Percentiles rank a stretch among this genome's conserved stretches.
These are phyloP conservation scores for Phenacoccus solenopsis DNA, from an alignment of 1,140 invertebrate species.

Conservation along the genomic window DNA sequence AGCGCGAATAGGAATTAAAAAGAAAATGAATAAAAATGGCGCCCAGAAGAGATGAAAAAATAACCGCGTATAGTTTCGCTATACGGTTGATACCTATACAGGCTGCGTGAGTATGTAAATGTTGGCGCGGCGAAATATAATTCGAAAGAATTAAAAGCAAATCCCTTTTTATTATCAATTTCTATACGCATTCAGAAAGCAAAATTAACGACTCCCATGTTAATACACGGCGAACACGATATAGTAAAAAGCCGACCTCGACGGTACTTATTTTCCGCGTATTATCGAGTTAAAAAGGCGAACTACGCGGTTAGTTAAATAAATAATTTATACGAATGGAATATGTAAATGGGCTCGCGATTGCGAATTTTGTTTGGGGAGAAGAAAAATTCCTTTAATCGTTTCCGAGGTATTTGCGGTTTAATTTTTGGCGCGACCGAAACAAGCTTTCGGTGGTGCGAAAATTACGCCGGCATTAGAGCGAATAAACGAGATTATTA, in stretches of 20 bases:
- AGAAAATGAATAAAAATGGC: background rate
- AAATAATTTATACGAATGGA: background rate
- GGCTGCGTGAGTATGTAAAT: background rate
- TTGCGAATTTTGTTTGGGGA: no score
- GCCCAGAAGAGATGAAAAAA: background rate
- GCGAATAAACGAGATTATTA: background rate
- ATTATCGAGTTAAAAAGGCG: background rate
- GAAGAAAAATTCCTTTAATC: no score
- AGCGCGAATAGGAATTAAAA: background rate
- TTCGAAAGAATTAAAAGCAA: background rate
- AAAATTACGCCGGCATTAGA: background rate
- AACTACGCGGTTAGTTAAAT: background rate
- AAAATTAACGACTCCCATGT: background rate
- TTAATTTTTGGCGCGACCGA: no score
- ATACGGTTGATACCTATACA: no score
- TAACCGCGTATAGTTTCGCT: background rate
- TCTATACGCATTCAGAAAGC: background rate
- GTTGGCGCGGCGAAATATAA: background rate
- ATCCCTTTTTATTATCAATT: slow-evolving; percentile 3
- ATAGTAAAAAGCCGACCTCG: background rate
- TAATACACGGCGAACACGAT: background rate
- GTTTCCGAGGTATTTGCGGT: no score
- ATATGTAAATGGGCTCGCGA: background rate
- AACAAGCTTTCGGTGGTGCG: no score
- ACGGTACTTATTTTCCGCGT: background rate